Percentiles rank a stretch among this genome's conserved stretches.
Evolutionary conservation across 2,797 vertebrate species (phyloP).

Genomic region (Chelon auratus): DNA sequence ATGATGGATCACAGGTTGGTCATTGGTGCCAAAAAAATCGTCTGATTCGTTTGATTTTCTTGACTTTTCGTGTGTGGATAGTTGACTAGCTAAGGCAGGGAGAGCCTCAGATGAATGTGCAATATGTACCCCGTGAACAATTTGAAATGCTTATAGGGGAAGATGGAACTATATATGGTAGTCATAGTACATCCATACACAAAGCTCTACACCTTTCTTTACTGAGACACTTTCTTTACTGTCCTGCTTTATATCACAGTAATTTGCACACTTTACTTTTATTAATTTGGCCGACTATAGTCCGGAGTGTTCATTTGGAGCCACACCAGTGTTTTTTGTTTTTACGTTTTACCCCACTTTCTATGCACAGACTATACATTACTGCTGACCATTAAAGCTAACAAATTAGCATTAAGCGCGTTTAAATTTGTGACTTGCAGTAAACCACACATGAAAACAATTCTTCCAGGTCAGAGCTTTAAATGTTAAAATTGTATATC

Average conservation of each 20-base stretch:
- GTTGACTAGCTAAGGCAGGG: not conserved
- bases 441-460: slow-evolving; percentile 18
- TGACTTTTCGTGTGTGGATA: not conserved
- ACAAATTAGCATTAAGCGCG: not conserved
- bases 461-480: slow-evolving; percentile 41
- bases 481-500: slow-evolving; percentile 44
- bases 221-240: too few relatives aligned
- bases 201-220: not conserved
- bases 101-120: not conserved
- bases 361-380: slow-evolving; percentile 69
- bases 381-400: slow-evolving; percentile 73
- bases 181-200: not conserved
- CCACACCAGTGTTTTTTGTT: not conserved
- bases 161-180: not conserved
- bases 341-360: slow-evolving; percentile 71
- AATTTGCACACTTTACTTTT: slow-evolving; percentile 1
- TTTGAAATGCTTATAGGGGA: not conserved
- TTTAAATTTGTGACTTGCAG: slow-evolving; percentile 11
- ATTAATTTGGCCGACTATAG: not conserved
- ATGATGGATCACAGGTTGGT: too few relatives aligned
- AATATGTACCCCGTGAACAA: not conserved
- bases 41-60: not conserved
- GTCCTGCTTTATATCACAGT: not conserved
- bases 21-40: too few relatives aligned
- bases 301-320: not conserved